Conservation (phyloP, 2,888 invertebrate genomes). For the Mesoligia furuncula region DNA sequence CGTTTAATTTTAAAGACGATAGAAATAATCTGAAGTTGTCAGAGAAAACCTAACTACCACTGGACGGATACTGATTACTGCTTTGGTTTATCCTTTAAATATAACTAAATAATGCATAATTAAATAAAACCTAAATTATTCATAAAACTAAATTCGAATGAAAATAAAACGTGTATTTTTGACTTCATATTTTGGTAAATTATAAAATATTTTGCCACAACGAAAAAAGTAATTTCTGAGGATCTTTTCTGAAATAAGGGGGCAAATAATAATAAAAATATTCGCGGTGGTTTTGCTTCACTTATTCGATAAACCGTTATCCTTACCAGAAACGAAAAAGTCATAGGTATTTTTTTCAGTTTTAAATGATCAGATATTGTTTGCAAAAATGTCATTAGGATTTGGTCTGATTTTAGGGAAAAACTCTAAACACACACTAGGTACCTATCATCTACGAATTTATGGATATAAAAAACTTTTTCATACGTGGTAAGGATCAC, state of each 20-base stretch:
- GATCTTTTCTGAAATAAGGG: not conserved
- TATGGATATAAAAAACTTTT: not conserved
- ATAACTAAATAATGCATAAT: slow-evolving; percentile 43
- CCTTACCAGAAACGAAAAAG: slow-evolving; percentile 45
- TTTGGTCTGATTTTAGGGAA: not conserved
- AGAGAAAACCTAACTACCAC: slow-evolving; percentile 84
- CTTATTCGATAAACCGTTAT: slow-evolving; percentile 54
- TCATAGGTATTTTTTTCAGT: not conserved
- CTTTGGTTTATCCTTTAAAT: slow-evolving; percentile 85
- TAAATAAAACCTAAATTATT: slow-evolving; percentile 62
- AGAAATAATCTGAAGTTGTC: slow-evolving; percentile 58
- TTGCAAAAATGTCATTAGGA: not conserved
- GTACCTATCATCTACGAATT: not conserved
- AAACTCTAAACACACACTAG: not conserved
- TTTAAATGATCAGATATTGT: not conserved
- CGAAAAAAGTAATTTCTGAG: not conserved
- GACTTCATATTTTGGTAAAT: not conserved
- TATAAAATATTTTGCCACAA: slow-evolving; percentile 1
- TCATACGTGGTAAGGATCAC: slow-evolving; percentile 28
- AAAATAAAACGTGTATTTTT: slow-evolving; percentile 4
- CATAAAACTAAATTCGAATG: slow-evolving; percentile 45
- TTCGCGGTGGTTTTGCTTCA: slow-evolving; percentile 78
- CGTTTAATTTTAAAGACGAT: slow-evolving; percentile 54
- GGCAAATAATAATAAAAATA: slow-evolving; percentile 29
- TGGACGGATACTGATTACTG: slow-evolving; percentile 91